Base-by-base conservation (phyloP, 2,797 vertebrate species). In the Macrochelys suwanniensis region DNA sequence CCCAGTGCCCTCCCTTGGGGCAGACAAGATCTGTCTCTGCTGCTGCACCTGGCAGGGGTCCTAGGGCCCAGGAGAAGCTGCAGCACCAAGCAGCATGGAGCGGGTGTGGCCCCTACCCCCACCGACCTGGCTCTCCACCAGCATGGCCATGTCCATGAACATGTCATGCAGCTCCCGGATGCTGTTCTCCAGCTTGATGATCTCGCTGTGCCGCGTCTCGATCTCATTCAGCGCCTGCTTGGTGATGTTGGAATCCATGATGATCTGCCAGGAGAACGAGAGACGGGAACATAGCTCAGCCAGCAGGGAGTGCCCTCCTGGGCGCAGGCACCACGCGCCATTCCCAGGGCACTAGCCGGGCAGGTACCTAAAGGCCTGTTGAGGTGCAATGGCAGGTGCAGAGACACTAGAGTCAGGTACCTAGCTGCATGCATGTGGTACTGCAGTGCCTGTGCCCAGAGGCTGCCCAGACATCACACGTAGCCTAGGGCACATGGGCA, bases 131-230 rank as follows among this genome's bases (percentile, higher is more conserved):
- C 99, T 99, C 98, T 99, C 99, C 97, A 99, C 99, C 81, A 99
- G 98, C 99, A 99, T 99, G 95, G 99, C 99, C 99, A 99, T 99
- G 97, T 99, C 99, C 99, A 99, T 99, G 98, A 99, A 99, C 99
- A 99, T 99, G 97, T 99, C 99, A 0, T 99, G 99, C 80, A 99
- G 99, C 97, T 99, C 99, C 10, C 99, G 98, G 98, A 99, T 99
- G 97, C 99, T 99, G 98, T 98, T 99, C 97, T 99, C 99, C 98
- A 99, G 98, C 94, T 99, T 99, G 97, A 99, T 99, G 96, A 99
- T 99, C 98, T 99, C 99, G 0, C 98, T 99, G 98, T 99, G 99
- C 92, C 99, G 98, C 0, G 99, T 99, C 98, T 99, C 99, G 0
- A 99, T 99, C 98, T 99, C 99, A 1, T 99, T 99, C 98, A 99